phyloP scores from a whole-genome alignment of 2,113 vertebrate species.

The Sylvicapra grimmia region DNA sequence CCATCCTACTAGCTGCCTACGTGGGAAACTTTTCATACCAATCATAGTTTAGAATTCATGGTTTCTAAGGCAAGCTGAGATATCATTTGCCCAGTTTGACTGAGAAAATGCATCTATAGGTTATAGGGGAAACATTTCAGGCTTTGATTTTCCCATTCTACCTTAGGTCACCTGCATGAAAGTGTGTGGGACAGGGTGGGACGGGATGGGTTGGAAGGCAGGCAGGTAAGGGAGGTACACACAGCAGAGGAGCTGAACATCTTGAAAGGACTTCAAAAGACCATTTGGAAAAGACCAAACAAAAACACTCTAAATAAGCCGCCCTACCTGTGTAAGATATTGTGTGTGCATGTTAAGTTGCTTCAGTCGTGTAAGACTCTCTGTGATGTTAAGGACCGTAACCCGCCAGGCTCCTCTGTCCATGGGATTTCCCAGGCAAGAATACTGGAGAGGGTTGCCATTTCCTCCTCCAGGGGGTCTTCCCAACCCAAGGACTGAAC shows the following conservation, averaged over 20 bases:
- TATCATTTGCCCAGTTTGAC: background rate
- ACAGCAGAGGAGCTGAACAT: background rate
- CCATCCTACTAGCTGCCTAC: background rate
- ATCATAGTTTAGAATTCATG: background rate
- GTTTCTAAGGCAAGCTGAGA: background rate
- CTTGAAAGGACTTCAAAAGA: slow-evolving; percentile 20
- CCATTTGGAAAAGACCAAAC: background rate
- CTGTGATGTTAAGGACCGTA: background rate
- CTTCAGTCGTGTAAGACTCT: background rate
- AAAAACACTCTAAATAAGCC: background rate
- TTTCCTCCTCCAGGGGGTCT: background rate
- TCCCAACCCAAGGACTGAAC: background rate
- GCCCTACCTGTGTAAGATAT: background rate
- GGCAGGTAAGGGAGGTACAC: background rate
- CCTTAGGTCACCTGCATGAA: background rate
- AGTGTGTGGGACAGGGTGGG: background rate
- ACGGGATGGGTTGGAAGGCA: background rate
- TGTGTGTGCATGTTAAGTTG: background rate
- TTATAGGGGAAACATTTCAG: background rate
- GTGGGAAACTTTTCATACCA: background rate
- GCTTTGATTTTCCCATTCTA: background rate
- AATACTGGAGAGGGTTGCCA: background rate
- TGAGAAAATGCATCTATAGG: background rate
- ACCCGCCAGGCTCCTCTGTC: background rate
- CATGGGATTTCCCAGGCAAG: background rate